These are phyloP conservation scores for Oncorhynchus gorbuscha DNA, from an alignment of 2,113 vertebrate species.

Conservation along the genomic window DNA sequence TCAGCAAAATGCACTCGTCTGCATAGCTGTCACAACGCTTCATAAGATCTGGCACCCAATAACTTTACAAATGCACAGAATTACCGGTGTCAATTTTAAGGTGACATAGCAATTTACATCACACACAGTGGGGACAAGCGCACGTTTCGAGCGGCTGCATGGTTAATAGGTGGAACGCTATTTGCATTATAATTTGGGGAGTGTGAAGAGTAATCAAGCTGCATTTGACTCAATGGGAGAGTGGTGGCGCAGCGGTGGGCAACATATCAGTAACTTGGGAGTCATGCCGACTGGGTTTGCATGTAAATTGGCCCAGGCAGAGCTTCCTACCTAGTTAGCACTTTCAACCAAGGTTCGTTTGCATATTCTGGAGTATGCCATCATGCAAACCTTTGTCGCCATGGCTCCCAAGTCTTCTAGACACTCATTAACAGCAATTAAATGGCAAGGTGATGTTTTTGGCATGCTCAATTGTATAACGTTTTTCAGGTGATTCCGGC, in stretches of 20 bases:
- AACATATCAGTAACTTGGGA: slow-evolving; percentile 30
- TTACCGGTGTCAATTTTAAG: slow-evolving; percentile 68
- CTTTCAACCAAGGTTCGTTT: slow-evolving; percentile 1
- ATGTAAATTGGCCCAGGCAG: slow-evolving; percentile 41
- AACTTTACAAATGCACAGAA: slow-evolving; percentile 65
- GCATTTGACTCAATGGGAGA: slow-evolving; percentile 51
- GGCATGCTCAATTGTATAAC: slow-evolving; percentile 31
- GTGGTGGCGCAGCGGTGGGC: slow-evolving; percentile 35
- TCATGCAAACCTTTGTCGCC: slow-evolving; percentile 7
- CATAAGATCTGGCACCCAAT: slow-evolving; percentile 59
- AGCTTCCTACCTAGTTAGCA: background rate
- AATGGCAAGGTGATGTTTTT: slow-evolving; percentile 31
- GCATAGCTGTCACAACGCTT: slow-evolving; percentile 63
- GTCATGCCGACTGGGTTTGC: slow-evolving; percentile 24
- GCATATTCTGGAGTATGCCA: slow-evolving; percentile 34
- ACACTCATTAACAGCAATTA: slow-evolving; percentile 44
- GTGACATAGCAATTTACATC: slow-evolving; percentile 69
- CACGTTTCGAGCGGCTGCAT: slow-evolving; percentile 57
- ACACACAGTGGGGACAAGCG: slow-evolving; percentile 52
- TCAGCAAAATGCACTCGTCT: slow-evolving; percentile 62
- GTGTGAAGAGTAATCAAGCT: slow-evolving; percentile 65
- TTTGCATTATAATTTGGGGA: slow-evolving; percentile 65
- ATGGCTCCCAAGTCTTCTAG: slow-evolving; percentile 13
- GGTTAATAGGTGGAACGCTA: slow-evolving; percentile 64
- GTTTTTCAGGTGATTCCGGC: background rate